Evolutionary conservation across 1,140 invertebrate species (phyloP).

Genomic region (Cydia strobilella): DNA sequence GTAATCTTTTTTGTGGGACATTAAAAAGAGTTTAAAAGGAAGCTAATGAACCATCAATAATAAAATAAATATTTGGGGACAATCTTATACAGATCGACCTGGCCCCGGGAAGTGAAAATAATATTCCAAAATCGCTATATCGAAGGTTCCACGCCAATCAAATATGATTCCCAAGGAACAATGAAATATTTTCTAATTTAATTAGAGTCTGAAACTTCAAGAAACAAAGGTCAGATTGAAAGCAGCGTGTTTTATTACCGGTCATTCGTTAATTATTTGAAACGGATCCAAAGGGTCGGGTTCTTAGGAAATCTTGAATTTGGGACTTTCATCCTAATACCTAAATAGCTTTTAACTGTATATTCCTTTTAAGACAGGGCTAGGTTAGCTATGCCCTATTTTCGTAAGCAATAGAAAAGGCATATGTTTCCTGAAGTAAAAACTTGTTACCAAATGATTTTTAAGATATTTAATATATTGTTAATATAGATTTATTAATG

Average conservation of each 20-base stretch:
- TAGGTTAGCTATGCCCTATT: no score
- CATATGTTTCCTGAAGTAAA: no score
- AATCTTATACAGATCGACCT: no score
- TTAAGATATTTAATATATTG: no score
- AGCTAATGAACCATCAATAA: no score
- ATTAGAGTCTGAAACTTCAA: constrained; percentile 14
- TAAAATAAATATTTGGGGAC: no score
- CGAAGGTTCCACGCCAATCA: neutral
- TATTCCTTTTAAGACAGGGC: neutral
- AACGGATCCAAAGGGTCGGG: constrained; percentile 1
- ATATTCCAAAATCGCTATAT: neutral
- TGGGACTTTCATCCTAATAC: neutral
- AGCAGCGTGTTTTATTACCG: constrained; percentile 1
- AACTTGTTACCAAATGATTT: no score
- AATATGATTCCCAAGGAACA: neutral
- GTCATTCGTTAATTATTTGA: constrained; percentile 30
- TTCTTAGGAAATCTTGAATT: constrained; percentile 20
- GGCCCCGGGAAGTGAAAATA: neutral
- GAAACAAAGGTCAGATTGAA: constrained; percentile 20
- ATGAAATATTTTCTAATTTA: neutral
- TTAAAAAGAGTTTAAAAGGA: no score
- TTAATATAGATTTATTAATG: no score
- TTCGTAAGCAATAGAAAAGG: no score
- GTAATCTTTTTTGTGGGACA: no score
- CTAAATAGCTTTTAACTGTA: constrained; percentile 23